Evolutionary conservation across 2,888 invertebrate genomes (phyloP).

Genomic region (Stegophylla sp.): DNA sequence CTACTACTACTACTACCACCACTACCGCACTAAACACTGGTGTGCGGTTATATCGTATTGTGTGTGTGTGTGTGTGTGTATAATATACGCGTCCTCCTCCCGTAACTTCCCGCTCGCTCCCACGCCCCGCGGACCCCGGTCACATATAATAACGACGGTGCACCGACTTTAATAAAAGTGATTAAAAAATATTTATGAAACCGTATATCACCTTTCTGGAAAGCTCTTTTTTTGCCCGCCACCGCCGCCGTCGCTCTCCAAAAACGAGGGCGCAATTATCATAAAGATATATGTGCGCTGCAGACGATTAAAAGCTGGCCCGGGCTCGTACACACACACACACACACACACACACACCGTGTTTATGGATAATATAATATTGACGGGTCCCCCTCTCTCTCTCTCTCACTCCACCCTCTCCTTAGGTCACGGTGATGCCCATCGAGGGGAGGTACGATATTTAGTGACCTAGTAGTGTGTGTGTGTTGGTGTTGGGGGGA

Average conservation of each 20-base stretch:
- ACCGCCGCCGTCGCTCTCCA: background rate
- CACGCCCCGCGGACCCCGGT: background rate
- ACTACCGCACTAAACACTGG: background rate
- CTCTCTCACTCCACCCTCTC: no score
- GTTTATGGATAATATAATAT: conserved; percentile 13
- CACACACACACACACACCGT: background rate
- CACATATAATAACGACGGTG: conserved; percentile 50
- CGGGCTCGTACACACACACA: conserved; percentile 1
- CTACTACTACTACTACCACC: background rate
- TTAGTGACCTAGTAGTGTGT: no score
- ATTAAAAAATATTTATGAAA: conserved; percentile 59
- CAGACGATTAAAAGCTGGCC: conserved; percentile 45
- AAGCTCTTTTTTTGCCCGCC: conserved; percentile 44
- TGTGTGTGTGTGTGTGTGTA: no score
- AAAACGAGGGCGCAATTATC: conserved; percentile 48
- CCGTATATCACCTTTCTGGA: conserved; percentile 59
- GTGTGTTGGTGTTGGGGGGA: no score
- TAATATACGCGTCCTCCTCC: background rate
- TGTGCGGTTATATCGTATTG: background rate
- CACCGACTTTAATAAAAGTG: conserved; percentile 57
- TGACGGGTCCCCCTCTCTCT: conserved; percentile 45
- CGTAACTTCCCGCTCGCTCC: background rate
- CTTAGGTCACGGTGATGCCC: no score
- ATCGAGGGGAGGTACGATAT: background rate
- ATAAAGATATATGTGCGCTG: conserved; percentile 50